Evolutionary conservation across 2,888 invertebrate species (phyloP).

Genomic region (Ophion costatus): DNA sequence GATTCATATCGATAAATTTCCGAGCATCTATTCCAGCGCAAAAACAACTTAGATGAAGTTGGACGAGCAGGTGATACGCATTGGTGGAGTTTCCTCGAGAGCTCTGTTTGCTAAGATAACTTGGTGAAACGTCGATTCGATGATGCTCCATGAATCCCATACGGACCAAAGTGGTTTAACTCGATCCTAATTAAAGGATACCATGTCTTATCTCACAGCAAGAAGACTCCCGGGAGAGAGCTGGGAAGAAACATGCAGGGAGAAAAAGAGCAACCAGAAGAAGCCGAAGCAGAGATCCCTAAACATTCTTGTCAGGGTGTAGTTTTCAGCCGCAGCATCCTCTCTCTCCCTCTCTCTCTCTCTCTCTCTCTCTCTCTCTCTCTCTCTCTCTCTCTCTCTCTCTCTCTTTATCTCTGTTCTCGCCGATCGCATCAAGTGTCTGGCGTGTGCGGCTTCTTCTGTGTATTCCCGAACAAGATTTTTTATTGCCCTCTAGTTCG

Average conservation of each 20-base stretch:
- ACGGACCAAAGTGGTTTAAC: slow-evolving; percentile 65
- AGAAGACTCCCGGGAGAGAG: slow-evolving; percentile 48
- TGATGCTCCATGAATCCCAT: slow-evolving; percentile 42
- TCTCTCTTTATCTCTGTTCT: neutral
- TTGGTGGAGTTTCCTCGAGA: slow-evolving; percentile 17
- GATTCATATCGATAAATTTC: slow-evolving; percentile 1
- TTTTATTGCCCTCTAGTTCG: slow-evolving; percentile 33
- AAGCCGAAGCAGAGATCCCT: slow-evolving; percentile 32
- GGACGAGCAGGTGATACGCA: slow-evolving; percentile 57
- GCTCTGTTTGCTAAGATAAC: slow-evolving; percentile 13
- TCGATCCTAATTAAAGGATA: slow-evolving; percentile 70
- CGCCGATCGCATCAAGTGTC: slow-evolving; percentile 16
- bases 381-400: neutral
- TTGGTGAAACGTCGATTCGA: slow-evolving; percentile 52
- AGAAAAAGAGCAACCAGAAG: slow-evolving; percentile 28
- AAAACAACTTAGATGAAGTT: neutral
- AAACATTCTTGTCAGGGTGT: slow-evolving; percentile 40
- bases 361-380: neutral
- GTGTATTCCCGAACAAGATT: slow-evolving; percentile 36
- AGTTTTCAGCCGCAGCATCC: slow-evolving; percentile 45
- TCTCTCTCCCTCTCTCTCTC: neutral
- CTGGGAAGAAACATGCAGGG: slow-evolving; percentile 10
- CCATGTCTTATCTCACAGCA: slow-evolving; percentile 61
- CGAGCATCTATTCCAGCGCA: neutral
- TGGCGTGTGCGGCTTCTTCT: slow-evolving; percentile 23